Evolutionary conservation across 2,113 vertebrate species (phyloP).

Genomic region (Myotis lucifugus): DNA sequence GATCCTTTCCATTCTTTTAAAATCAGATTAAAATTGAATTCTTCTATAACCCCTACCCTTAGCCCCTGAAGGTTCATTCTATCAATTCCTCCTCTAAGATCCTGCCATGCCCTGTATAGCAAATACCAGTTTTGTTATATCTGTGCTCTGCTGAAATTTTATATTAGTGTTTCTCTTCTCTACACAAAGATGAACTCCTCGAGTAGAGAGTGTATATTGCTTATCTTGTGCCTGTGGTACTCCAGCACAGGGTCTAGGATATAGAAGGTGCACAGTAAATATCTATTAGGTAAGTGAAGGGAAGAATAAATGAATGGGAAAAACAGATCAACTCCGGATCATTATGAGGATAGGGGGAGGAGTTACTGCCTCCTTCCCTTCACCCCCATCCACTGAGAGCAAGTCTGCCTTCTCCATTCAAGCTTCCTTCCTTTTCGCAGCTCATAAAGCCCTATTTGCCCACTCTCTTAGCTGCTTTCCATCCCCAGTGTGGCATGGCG

Average conservation of each 20-base stretch:
- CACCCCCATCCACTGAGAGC: not conserved
- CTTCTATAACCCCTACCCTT: not conserved
- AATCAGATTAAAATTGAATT: not conserved
- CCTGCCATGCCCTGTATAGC: not conserved
- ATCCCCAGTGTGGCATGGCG: not conserved
- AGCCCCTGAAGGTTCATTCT: not conserved
- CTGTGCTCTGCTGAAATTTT: not conserved
- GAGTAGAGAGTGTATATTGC: not conserved
- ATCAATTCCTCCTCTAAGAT: not conserved
- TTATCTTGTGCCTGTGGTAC: not conserved
- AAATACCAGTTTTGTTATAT: not conserved
- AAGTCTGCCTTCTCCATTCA: not conserved
- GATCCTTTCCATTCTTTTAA: not conserved
- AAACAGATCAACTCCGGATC: not conserved
- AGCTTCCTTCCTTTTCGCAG: not conserved
- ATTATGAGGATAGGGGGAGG: not conserved
- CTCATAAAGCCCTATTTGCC: not conserved
- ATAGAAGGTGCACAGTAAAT: not conserved
- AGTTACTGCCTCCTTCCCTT: not conserved
- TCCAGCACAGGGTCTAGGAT: not conserved
- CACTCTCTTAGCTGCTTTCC: slow-evolving; percentile 4
- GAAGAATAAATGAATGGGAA: not conserved
- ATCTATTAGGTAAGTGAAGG: not conserved
- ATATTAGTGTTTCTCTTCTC: not conserved
- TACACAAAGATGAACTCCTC: not conserved